Evolutionary conservation across 2,888 invertebrate species (phyloP), one percentile per base, ranked within the genome.

Genomic region (Leptura quadrifasciata): DNA sequence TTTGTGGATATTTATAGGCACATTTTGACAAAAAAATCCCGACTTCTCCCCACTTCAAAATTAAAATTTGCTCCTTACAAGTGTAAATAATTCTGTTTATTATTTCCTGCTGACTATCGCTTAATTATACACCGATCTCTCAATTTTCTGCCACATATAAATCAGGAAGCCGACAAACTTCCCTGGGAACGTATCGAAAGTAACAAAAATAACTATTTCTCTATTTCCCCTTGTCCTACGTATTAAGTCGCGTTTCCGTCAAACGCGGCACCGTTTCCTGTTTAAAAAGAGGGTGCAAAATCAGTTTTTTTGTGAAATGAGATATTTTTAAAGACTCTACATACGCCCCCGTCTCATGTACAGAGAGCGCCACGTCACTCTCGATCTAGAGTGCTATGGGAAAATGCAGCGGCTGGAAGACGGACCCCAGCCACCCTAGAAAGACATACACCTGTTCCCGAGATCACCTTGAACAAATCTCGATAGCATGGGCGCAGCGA

Each of bases 111-210:
- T 5, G 4, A n/a, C 4, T 47, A n/a, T 3, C 2, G 31, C 15
- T 15, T 31, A 9, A n/a, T 61, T 61, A 31, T 17, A 31, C 9
- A 17, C n/a, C 17, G 9, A 31, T 27, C n/a, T 31, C 17, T 18
- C 31, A 84, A 82, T 84, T 85, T 86, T 86, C 86, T 81, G 86
- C 86, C 85, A 85, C 86, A 86, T 85, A 85, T 84, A 85, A 83
- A 83, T 85, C 86, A 85, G 86, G 86, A 61, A 61, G 31, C 60
- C n/a, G n/a, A n/a, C 60, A 47, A 47, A 17, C 27, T 31, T 17
- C 60, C 60, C 60, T 31, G 27, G 10, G 27, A 54, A 31, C 18
- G 5, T 18, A 47, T 9, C 60, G 31, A 31, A 31, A 31, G 24
- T 31, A 47, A 61, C 39, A 47, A 20, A 47, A 64, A 64, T 39